Percentiles rank a stretch among this genome's conserved stretches.
These are phyloP conservation scores for Anthrax anthrax DNA, from an alignment of 2,888 invertebrate species.

Conservation along the genomic window DNA sequence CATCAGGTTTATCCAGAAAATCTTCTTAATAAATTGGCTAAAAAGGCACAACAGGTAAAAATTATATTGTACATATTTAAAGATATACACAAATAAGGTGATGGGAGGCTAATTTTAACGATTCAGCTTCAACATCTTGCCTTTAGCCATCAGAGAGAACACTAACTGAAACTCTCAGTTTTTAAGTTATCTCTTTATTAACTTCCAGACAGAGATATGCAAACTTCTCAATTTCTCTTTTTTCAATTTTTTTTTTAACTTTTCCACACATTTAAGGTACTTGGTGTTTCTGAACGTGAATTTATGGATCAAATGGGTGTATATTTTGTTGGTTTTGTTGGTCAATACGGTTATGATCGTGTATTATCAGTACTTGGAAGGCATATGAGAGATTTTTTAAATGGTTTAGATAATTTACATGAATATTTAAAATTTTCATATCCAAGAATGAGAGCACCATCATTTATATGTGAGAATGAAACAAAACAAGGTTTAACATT, in stretches of 20 bases:
- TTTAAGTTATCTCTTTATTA: no score
- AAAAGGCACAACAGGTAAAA: constrained; percentile 68
- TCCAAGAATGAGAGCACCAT: constrained; percentile 77
- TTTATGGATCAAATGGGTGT: constrained; percentile 93
- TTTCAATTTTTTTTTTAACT: constrained; percentile 12
- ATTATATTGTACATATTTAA: neutral
- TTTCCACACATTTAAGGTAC: constrained; percentile 45
- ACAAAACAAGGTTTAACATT: constrained; percentile 80
- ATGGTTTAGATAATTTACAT: constrained; percentile 91
- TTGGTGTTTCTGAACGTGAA: constrained; percentile 74
- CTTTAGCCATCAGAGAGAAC: no score
- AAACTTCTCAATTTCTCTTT: no score
- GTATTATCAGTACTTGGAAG: constrained; percentile 80
- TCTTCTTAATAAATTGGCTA: constrained; percentile 68
- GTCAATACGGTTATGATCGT: constrained; percentile 88
- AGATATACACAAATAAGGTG: no score
- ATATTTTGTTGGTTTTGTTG: constrained; percentile 84
- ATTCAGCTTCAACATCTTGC: no score
- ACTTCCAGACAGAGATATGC: no score
- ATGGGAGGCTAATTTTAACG: no score
- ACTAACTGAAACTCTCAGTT: no score
- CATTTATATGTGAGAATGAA: constrained; percentile 94
- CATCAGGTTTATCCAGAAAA: constrained; percentile 91
- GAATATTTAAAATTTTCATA: constrained; percentile 95
- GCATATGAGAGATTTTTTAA: constrained; percentile 90